phyloP scores from a whole-genome alignment of 2,888 invertebrate species.

The Melanostoma mellinum region DNA sequence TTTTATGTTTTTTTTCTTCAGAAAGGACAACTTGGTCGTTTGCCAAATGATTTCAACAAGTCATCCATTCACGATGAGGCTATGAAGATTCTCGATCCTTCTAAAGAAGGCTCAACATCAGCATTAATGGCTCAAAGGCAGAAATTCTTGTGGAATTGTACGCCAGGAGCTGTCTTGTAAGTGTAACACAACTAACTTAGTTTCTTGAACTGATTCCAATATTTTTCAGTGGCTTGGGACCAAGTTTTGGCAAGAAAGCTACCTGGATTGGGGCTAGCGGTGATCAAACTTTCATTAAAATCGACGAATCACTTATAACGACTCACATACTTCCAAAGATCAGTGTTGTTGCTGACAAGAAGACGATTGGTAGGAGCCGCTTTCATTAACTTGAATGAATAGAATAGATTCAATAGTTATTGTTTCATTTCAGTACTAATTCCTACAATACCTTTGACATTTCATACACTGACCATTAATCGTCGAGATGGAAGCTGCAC shows the following conservation, averaged over 20 bases:
- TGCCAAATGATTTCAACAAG: slow-evolving; percentile 80
- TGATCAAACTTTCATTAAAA: slow-evolving; percentile 96
- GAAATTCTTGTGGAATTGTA: slow-evolving; percentile 82
- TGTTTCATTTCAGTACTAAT: slow-evolving; percentile 86
- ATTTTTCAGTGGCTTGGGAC: slow-evolving; percentile 85
- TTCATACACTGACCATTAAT: slow-evolving; percentile 94
- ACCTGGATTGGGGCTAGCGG: slow-evolving; percentile 98
- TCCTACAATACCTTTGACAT: slow-evolving; percentile 90
- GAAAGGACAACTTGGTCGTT: slow-evolving; percentile 86
- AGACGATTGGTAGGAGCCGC: slow-evolving; percentile 87
- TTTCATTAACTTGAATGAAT: neutral
- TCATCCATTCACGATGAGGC: slow-evolving; percentile 69
- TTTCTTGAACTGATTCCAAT: slow-evolving; percentile 6
- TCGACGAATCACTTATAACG: slow-evolving; percentile 96
- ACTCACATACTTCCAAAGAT: slow-evolving; percentile 93
- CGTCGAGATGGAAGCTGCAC: slow-evolving; percentile 94
- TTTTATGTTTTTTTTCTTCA: slow-evolving; percentile 72
- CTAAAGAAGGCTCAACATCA: slow-evolving; percentile 76
- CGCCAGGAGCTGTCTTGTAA: slow-evolving; percentile 81
- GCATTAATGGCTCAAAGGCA: slow-evolving; percentile 79
- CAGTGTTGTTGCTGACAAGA: slow-evolving; percentile 93
- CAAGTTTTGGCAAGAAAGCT: slow-evolving; percentile 92
- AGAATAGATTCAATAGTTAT: slow-evolving; percentile 11
- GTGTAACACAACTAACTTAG: slow-evolving; percentile 38
- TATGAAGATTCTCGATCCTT: slow-evolving; percentile 49